Percentiles rank a stretch among this genome's conserved stretches.
Evolutionary conservation across 2,113 vertebrate genomes (phyloP).

Genomic region (Cyprinodon tularosa): DNA sequence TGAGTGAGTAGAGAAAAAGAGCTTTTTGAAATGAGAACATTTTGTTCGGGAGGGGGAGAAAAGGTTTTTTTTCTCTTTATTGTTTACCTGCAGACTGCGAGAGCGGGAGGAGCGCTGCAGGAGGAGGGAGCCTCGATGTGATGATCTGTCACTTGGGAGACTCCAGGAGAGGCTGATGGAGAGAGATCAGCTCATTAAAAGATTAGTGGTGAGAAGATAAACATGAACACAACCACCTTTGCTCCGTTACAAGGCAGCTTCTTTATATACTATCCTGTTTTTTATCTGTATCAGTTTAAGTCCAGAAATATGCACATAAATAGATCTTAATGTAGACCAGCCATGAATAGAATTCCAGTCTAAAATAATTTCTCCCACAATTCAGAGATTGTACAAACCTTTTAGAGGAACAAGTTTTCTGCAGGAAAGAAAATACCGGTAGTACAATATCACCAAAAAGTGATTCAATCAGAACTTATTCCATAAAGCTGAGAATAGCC

Average conservation of each 20-base stretch:
- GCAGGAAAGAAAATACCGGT: no score
- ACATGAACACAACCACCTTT: neutral
- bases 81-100: constrained; percentile 80
- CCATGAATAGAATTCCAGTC: neutral
- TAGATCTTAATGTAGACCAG: neutral
- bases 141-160: constrained; percentile 86
- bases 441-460: neutral
- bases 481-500: neutral
- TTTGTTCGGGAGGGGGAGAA: constrained; percentile 33
- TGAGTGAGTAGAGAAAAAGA: constrained; percentile 74
- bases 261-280: neutral
- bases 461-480: neutral
- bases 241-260: no score
- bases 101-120: constrained; percentile 87
- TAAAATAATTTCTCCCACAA: neutral
- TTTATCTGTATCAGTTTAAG: neutral
- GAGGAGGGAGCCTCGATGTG: constrained; percentile 81
- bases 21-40: neutral
- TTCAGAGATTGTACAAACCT: neutral
- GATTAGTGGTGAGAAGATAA: constrained; percentile 84
- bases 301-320: neutral
- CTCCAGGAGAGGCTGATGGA: constrained; percentile 89
- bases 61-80: constrained; percentile 55
- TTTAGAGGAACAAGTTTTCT: no score
- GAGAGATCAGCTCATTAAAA: constrained; percentile 89